Evolutionary conservation across 2,797 vertebrate species (phyloP), one percentile per base, ranked within the genome.

Genomic region (Selene dorsalis): DNA sequence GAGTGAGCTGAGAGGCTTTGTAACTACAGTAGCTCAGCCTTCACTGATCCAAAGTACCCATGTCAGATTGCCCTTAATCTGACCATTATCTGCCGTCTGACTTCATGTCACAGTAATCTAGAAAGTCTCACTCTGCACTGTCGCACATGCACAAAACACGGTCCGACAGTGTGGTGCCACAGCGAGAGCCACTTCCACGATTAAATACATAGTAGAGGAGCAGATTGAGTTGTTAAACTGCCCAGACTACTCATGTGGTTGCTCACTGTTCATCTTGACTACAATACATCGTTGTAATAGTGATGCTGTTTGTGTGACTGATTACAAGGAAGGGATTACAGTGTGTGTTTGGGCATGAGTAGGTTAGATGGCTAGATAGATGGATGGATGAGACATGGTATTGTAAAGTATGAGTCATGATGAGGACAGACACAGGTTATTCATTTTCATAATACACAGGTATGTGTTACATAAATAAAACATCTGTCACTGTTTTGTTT

Each of bases 1-100:
- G 22, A 72, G 61, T 48, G 26, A 69, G 53, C 47, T 16, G 45
- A 83, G 64, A 81, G 66, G 82, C 76, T 84, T 86, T 87, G 63
- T 65, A 35, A 55, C 38, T 45, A 57, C 72, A 70, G 59, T 58
- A 50, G 81, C 74, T 86, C 73, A 89, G 74, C 52, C 24, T 66
- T 70, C 32, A 50, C 71, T 73, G 77, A 89, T 83, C 84, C 77
- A 71, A 87, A 90, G 76, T 91, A 86, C 86, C 47, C 80, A 75
- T 80, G 82, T 89, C 87, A 88, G 82, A 91, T 78, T 85, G 88
- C 41, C 86, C 90, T 90, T 93, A 93, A 93, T 93, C 91, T 92
- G 88, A 86, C 86, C 83, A 77, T 89, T 82, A 88, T 90, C 83
- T 85, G 71, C 75, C 10, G 77, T 73, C 89, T 82, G 88, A 90